phyloP scores from a whole-genome alignment of 2,888 invertebrate genomes.

The Resseliella maxima region DNA sequence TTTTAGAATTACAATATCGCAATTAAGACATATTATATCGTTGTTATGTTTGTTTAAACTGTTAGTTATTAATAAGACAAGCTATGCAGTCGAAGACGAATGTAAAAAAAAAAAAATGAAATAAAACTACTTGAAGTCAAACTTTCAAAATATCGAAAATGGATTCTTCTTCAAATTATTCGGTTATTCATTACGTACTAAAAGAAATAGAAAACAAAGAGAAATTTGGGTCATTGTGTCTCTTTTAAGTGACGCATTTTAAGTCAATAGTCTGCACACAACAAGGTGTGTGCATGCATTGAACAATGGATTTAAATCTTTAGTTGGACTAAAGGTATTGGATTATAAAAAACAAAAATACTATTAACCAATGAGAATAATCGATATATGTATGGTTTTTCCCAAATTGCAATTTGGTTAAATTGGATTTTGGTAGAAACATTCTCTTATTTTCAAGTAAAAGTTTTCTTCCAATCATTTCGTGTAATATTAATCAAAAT shows the following conservation, averaged over 20 bases:
- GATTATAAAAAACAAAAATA: too few relatives aligned
- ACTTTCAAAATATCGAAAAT: slow-evolving; percentile 7
- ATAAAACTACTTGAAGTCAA: not conserved
- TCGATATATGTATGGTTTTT: too few relatives aligned
- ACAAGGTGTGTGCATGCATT: too few relatives aligned
- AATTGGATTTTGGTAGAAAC: too few relatives aligned
- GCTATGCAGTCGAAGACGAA: not conserved
- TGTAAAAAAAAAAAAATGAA: not conserved
- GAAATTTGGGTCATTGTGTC: slow-evolving; percentile 48
- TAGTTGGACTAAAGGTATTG: too few relatives aligned
- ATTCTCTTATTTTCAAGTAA: too few relatives aligned
- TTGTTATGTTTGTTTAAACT: not conserved
- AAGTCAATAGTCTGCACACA: not conserved
- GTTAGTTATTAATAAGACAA: not conserved
- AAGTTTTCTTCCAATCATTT: too few relatives aligned
- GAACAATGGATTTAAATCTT: too few relatives aligned
- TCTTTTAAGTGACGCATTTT: not conserved
- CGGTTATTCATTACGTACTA: not conserved
- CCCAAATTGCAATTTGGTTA: too few relatives aligned
- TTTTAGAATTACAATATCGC: not conserved
- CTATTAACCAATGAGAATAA: too few relatives aligned
- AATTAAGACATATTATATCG: not conserved
- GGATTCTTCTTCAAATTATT: not conserved
- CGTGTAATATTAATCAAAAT: too few relatives aligned
- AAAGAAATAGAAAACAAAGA: slow-evolving; percentile 33